Percentiles rank a stretch among this genome's conserved stretches.
These are phyloP conservation scores for Yponomeuta evonymella DNA, from an alignment of 2,888 invertebrate genomes.

Conservation along the genomic window DNA sequence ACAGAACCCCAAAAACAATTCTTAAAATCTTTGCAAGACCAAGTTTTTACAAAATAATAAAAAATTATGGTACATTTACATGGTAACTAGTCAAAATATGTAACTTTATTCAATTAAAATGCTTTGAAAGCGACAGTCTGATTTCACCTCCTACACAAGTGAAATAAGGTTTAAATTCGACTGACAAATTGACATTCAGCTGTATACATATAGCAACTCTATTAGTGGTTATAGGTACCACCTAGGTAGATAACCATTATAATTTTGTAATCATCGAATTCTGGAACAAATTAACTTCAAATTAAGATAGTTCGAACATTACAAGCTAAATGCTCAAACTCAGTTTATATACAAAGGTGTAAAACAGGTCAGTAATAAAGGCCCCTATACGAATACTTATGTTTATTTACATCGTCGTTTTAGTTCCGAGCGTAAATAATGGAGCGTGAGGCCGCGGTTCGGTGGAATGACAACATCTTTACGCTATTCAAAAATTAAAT, in stretches of 20 bases:
- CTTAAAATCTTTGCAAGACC: no score
- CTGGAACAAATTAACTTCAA: background rate
- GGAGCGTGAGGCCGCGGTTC: constrained; percentile 55
- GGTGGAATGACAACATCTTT: constrained; percentile 58
- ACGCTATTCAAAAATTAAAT: constrained; percentile 60
- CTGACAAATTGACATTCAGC: constrained; percentile 45
- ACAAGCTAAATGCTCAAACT: constrained; percentile 1
- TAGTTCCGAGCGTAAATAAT: constrained; percentile 51
- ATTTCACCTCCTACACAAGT: constrained; percentile 34
- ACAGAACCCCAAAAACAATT: no score
- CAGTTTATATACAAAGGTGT: background rate
- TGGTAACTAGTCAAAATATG: no score
- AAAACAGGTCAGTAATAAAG: constrained; percentile 54
- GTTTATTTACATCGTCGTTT: constrained; percentile 72
- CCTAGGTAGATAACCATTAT: constrained; percentile 29
- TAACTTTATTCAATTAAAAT: background rate
- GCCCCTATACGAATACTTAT: constrained; percentile 48
- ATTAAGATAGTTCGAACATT: background rate
- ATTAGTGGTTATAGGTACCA: constrained; percentile 33
- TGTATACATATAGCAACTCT: constrained; percentile 46
- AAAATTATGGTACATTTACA: no score
- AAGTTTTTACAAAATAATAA: no score
- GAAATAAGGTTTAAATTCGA: constrained; percentile 40
- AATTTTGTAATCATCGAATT: constrained; percentile 23
- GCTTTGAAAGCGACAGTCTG: constrained; percentile 23